Percentiles rank a stretch among this genome's conserved stretches.
phyloP scores from a whole-genome alignment of 2,113 vertebrate genomes.

The Arothron firmamentum region DNA sequence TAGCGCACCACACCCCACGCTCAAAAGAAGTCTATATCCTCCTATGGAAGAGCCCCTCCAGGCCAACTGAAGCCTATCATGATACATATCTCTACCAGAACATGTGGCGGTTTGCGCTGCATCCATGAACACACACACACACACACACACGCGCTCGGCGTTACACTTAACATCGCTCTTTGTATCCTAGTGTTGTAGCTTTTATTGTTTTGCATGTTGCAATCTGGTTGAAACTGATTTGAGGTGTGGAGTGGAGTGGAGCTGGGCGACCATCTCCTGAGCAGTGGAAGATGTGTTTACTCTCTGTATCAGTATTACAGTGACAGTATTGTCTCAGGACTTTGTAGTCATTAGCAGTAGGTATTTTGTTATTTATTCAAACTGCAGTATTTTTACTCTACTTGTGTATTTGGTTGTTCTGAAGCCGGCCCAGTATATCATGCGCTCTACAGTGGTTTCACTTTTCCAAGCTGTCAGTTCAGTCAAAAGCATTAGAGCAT shows the following conservation, averaged over 20 bases:
- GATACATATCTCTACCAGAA: constrained; percentile 55
- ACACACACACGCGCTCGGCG: constrained; percentile 45
- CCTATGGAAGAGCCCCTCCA: constrained; percentile 26
- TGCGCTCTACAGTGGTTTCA: constrained; percentile 61
- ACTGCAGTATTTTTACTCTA: constrained; percentile 39
- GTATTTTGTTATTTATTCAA: constrained; percentile 64
- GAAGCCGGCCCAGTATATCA: constrained; percentile 10
- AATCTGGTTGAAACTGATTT: constrained; percentile 19
- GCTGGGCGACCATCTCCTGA: constrained; percentile 34
- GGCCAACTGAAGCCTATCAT: constrained; percentile 44
- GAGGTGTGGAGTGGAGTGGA: constrained; percentile 36
- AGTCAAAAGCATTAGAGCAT: constrained; percentile 71
- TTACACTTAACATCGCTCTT: constrained; percentile 54
- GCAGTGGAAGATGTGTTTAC: constrained; percentile 56
- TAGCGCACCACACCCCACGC: constrained; percentile 13
- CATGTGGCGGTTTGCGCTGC: constrained; percentile 25
- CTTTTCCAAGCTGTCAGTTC: constrained; percentile 71
- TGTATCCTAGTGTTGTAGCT: constrained; percentile 58
- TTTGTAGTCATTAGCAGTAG: constrained; percentile 57
- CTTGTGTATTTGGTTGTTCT: constrained; percentile 45
- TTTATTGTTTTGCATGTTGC: constrained; percentile 68
- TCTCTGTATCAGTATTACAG: constrained; percentile 66
- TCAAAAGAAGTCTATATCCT: constrained; percentile 37
- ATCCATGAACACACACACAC: constrained; percentile 16
- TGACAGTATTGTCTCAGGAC: constrained; percentile 71